These are phyloP conservation scores for Pheosia tremula DNA, from an alignment of 2,888 invertebrate species.

Conservation along the genomic window DNA sequence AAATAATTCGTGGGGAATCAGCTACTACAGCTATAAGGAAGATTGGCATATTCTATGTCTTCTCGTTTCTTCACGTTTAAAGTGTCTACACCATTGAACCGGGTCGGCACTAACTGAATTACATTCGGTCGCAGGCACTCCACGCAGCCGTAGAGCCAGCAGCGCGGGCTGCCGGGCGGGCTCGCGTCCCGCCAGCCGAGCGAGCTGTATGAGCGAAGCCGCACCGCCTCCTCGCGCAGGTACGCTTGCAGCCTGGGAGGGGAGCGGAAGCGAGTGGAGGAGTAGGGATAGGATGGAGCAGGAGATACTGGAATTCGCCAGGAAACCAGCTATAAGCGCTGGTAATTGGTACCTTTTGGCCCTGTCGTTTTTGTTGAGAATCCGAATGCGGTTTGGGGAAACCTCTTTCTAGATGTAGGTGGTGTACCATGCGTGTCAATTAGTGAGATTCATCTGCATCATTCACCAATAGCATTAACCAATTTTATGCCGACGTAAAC, in stretches of 20 bases:
- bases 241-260: slow-evolving; percentile 36
- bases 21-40: neutral
- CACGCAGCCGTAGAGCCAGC: slow-evolving; percentile 45
- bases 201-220: slow-evolving; percentile 6
- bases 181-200: slow-evolving; percentile 1
- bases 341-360: no score
- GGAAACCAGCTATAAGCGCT: no score
- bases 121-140: slow-evolving; percentile 52
- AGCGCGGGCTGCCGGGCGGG: slow-evolving; percentile 20
- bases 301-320: no score
- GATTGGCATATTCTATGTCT: neutral
- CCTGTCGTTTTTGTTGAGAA: no score
- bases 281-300: neutral
- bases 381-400: no score
- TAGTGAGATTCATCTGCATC: no score
- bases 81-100: slow-evolving; percentile 12
- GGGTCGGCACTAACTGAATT: slow-evolving; percentile 59
- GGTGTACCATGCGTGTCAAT: no score
- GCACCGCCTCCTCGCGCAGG: slow-evolving; percentile 25
- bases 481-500: no score
- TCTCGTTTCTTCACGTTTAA: no score
- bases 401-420: no score
- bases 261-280: slow-evolving; percentile 7
- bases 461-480: no score
- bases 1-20: no score